Evolutionary conservation across 2,888 invertebrate species (phyloP).

Genomic region (Trissoscelio sp.): DNA sequence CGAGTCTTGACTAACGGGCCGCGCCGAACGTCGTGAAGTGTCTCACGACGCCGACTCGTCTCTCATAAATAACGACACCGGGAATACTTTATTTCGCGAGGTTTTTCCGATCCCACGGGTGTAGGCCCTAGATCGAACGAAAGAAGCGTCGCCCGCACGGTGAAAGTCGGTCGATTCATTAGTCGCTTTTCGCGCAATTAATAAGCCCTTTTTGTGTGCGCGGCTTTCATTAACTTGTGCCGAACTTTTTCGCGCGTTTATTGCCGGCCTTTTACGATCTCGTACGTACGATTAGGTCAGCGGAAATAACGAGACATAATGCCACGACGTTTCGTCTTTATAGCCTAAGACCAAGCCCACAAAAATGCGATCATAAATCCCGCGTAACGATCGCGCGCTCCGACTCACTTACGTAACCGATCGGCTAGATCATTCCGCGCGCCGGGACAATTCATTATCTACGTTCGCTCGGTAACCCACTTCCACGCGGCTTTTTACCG

Average conservation of each 20-base stretch:
- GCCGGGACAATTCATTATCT: constrained; percentile 65
- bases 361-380: constrained; percentile 69
- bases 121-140: no score
- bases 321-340: constrained; percentile 61
- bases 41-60: constrained; percentile 71
- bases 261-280: constrained; percentile 52
- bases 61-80: constrained; percentile 73
- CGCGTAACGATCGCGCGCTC: constrained; percentile 63
- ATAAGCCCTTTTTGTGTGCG: constrained; percentile 43
- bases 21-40: constrained; percentile 72
- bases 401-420: constrained; percentile 62
- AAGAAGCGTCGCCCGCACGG: not conserved
- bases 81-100: constrained; percentile 53
- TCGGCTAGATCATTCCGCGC: constrained; percentile 59
- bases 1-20: constrained; percentile 76
- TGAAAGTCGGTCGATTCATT: constrained; percentile 18
- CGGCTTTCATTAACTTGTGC: constrained; percentile 52
- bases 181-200: constrained; percentile 30
- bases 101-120: constrained; percentile 19
- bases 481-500: constrained; percentile 44
- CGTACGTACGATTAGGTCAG: constrained; percentile 57
- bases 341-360: constrained; percentile 65
- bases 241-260: constrained; percentile 54
- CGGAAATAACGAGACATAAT: constrained; percentile 67
- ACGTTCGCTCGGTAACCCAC: constrained; percentile 57